Conservation (phyloP, 2,888 invertebrate species). For the Gymnosoma rotundatum region DNA sequence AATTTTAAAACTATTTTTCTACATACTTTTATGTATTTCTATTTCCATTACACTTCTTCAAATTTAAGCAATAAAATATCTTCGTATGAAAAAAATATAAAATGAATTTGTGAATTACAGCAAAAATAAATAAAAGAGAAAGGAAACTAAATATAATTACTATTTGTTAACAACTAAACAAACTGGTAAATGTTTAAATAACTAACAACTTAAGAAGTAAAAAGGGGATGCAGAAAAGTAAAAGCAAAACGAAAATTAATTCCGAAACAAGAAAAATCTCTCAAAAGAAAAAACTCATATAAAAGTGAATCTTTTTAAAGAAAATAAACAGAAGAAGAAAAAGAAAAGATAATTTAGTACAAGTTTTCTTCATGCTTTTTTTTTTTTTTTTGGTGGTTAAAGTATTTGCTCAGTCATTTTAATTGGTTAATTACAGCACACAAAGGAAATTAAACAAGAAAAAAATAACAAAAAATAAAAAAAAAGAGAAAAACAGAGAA, state of each 20-base stretch:
- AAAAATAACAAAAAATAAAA: background rate
- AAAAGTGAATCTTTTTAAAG: constrained; percentile 52
- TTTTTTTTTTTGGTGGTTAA: constrained; percentile 42
- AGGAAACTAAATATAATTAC: constrained; percentile 45
- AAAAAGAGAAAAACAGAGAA: too few relatives aligned
- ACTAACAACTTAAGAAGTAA: constrained; percentile 24
- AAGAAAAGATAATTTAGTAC: constrained; percentile 31
- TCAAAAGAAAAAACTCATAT: constrained; percentile 30
- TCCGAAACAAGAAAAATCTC: constrained; percentile 11
- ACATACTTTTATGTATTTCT: too few relatives aligned
- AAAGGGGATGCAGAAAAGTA: background rate
- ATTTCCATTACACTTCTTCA: too few relatives aligned
- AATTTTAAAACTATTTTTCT: too few relatives aligned
- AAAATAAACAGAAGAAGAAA: constrained; percentile 2
- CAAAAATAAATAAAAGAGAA: background rate
- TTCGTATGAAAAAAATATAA: too few relatives aligned
- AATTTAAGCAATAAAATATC: too few relatives aligned
- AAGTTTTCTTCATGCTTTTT: constrained; percentile 43
- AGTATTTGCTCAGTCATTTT: constrained; percentile 68
- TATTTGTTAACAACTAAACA: constrained; percentile 58
- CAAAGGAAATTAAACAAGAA: constrained; percentile 32
- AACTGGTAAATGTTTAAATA: constrained; percentile 59
- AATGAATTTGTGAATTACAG: background rate
- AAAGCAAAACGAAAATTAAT: constrained; percentile 27
- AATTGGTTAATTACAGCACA: constrained; percentile 69